Conservation (phyloP, 2,797 vertebrate species). For the Ptychobarbus kaznakovi region DNA sequence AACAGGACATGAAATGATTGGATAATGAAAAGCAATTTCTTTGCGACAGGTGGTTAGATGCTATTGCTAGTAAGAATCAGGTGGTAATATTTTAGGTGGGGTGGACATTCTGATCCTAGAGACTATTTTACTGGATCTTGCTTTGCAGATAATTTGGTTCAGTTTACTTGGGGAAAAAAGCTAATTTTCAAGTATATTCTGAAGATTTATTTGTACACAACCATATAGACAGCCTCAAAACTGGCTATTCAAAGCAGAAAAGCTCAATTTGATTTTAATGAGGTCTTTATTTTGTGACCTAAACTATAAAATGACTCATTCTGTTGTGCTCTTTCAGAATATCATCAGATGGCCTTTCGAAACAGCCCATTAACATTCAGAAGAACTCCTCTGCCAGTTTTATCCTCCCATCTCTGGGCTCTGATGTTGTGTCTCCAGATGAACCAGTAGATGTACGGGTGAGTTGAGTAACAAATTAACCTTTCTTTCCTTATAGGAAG, state of each 20-base stretch:
- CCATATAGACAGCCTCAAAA: not conserved
- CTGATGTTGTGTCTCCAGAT: slow-evolving; percentile 68
- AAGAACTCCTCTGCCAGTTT: slow-evolving; percentile 81
- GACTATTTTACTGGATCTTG: too few species aligned
- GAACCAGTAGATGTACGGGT: slow-evolving; percentile 90
- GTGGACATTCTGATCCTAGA: not conserved
- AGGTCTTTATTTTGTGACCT: not conserved
- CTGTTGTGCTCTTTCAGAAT: slow-evolving; percentile 65
- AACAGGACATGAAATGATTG: not conserved
- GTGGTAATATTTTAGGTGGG: not conserved
- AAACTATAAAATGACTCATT: not conserved
- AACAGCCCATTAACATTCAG: slow-evolving; percentile 73
- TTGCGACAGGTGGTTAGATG: not conserved
- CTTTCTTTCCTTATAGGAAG: not conserved
- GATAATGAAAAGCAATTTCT: not conserved
- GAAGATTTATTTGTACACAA: too few species aligned
- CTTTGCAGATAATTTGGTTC: too few species aligned
- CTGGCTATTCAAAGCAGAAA: not conserved
- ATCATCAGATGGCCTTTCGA: slow-evolving; percentile 68
- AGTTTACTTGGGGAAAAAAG: too few species aligned
- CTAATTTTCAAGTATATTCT: too few species aligned
- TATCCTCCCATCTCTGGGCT: slow-evolving; percentile 80
- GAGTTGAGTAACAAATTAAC: slow-evolving; percentile 54
- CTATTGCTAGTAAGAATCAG: not conserved
- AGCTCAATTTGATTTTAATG: not conserved